Conservation (phyloP, 1,140 invertebrate species). For the Polypedilum pembai region DNA sequence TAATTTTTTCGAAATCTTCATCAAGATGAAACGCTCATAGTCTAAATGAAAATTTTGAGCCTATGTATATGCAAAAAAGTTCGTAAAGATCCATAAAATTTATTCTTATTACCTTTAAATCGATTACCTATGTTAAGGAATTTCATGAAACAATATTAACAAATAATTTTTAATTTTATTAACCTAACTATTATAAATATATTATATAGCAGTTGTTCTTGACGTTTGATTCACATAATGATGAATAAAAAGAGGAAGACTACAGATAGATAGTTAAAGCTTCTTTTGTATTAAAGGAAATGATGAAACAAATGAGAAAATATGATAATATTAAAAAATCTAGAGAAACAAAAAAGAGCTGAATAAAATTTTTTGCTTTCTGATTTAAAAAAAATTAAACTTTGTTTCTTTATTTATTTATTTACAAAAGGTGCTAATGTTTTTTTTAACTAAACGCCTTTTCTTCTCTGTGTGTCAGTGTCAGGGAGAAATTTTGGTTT, state of each 20-base stretch:
- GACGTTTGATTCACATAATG: neutral
- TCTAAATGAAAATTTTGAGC: no score
- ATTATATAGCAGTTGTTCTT: conserved; percentile 12
- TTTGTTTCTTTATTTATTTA: neutral
- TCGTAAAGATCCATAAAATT: no score
- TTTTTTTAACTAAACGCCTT: neutral
- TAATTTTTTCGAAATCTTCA: no score
- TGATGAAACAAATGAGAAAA: no score
- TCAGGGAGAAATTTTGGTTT: conserved; percentile 22
- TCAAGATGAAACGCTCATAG: no score
- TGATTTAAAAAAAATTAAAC: conserved; percentile 9
- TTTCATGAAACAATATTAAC: no score
- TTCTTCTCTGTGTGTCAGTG: conserved; percentile 12
- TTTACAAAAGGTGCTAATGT: conserved; percentile 18
- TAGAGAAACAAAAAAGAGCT: conserved; percentile 12
- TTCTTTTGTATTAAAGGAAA: neutral
- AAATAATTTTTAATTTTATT: no score
- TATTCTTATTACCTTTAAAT: no score
- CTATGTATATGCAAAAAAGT: no score
- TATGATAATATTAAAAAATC: neutral
- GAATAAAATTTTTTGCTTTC: conserved; percentile 15
- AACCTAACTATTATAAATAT: neutral
- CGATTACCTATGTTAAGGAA: no score
- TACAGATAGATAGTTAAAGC: conserved; percentile 2
- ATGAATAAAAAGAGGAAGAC: neutral